These are phyloP conservation scores for Eudyptes chrysolophus DNA, from an alignment of 2,113 vertebrate species.

Conservation along the genomic window DNA sequence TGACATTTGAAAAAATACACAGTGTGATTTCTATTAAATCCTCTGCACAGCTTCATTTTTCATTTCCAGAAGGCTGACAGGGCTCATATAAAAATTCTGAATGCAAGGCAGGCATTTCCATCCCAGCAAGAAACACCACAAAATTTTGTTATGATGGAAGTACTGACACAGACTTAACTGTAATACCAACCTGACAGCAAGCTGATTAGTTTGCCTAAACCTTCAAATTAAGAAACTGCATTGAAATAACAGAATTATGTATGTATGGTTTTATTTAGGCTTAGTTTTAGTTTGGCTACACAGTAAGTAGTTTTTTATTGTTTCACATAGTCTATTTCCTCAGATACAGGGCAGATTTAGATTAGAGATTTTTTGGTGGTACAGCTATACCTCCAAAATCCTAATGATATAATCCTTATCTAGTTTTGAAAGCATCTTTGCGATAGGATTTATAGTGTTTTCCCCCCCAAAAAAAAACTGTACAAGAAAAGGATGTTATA, in stretches of 20 bases:
- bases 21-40: neutral
- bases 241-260: neutral
- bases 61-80: conserved; percentile 1
- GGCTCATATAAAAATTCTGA: neutral
- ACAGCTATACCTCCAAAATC: neutral
- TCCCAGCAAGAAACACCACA: neutral
- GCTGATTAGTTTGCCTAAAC: neutral
- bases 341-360: neutral
- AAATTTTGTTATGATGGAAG: neutral
- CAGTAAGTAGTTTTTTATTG: neutral
- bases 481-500: neutral
- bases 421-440: neutral
- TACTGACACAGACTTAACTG: neutral
- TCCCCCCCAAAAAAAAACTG: neutral
- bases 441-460: neutral
- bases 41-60: conserved; percentile 27
- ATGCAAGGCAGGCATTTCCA: neutral
- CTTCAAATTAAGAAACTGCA: neutral
- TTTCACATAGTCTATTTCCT: neutral
- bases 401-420: neutral
- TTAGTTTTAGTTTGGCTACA: neutral
- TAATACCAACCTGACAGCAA: neutral
- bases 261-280: neutral
- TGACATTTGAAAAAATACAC: neutral
- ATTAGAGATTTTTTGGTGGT: neutral